Percentiles rank a stretch among this genome's conserved stretches.
Evolutionary conservation across 2,888 invertebrate genomes (phyloP).

Genomic region (Serrognathus titanus): DNA sequence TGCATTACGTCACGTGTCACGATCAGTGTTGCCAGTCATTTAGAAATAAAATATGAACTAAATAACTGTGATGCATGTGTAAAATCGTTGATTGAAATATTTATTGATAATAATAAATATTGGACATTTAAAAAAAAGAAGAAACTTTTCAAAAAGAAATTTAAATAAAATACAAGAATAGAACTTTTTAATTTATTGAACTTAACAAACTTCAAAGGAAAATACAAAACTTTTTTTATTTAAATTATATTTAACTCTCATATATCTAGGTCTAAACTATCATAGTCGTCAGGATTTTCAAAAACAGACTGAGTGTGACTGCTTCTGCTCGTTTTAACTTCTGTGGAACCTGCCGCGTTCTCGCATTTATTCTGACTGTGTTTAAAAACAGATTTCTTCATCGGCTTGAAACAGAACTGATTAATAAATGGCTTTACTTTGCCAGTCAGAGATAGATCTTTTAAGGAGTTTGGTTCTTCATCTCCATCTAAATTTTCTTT

Average conservation of each 20-base stretch:
- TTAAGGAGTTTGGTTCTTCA: constrained; percentile 37
- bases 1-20: too few relatives aligned
- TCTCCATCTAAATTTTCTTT: constrained; percentile 4
- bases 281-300: constrained; percentile 52
- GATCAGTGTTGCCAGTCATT: too few relatives aligned
- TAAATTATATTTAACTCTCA: constrained; percentile 3
- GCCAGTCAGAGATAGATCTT: constrained; percentile 37
- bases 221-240: background rate
- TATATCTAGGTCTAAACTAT: constrained; percentile 50
- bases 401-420: constrained; percentile 12
- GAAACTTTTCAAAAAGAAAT: too few relatives aligned
- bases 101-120: too few relatives aligned
- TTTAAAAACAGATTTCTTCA: constrained; percentile 2
- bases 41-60: too few relatives aligned
- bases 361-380: background rate
- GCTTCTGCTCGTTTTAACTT: background rate
- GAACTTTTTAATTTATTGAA: background rate
- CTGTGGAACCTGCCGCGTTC: background rate
- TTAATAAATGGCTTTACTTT: constrained; percentile 8
- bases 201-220: background rate
- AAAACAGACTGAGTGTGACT: constrained; percentile 40
- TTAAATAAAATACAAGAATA: too few relatives aligned
- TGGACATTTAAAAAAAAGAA: too few relatives aligned
- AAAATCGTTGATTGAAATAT: too few relatives aligned
- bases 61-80: too few relatives aligned